Evolutionary conservation across 2,113 vertebrate genomes (phyloP).

Genomic region (Thamnaconus septentrionalis): DNA sequence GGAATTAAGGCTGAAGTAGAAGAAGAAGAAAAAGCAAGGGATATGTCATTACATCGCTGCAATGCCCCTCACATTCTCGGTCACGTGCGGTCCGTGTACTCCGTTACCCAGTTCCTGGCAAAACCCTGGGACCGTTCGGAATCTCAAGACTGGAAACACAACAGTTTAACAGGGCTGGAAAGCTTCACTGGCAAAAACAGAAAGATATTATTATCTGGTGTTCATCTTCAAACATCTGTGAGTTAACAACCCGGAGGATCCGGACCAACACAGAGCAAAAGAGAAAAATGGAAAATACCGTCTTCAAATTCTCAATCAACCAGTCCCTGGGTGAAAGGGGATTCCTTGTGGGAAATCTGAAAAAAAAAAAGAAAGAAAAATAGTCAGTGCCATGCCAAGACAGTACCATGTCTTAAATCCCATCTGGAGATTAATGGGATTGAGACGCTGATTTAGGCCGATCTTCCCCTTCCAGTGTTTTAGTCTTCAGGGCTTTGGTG

Average conservation of each 20-base stretch:
- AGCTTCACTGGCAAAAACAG: conserved; percentile 14
- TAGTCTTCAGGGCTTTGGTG: neutral
- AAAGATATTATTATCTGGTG: conserved; percentile 18
- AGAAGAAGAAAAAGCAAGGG: conserved; percentile 25
- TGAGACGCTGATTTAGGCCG: conserved; percentile 25
- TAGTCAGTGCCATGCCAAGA: neutral
- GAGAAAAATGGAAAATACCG: conserved; percentile 37
- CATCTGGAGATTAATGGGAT: conserved; percentile 21
- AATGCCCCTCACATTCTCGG: conserved; percentile 16
- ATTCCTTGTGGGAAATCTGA: too few species aligned
- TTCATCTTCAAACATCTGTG: conserved; percentile 33
- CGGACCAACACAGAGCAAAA: neutral
- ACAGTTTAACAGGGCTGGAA: conserved; percentile 20
- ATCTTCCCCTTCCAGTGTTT: conserved; percentile 1
- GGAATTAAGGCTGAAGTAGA: conserved; percentile 37
- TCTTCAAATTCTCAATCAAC: conserved; percentile 19
- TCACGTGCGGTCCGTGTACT: conserved; percentile 18
- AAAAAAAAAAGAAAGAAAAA: too few species aligned
- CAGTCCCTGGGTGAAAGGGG: conserved; percentile 2
- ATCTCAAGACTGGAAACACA: conserved; percentile 13
- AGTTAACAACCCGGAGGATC: neutral
- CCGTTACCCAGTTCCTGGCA: conserved; percentile 27
- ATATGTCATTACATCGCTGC: conserved; percentile 49
- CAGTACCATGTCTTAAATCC: neutral
- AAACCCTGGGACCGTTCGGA: conserved; percentile 13